Conservation (phyloP, 2,888 invertebrate genomes). For the Pachycephus smyrnensis region DNA sequence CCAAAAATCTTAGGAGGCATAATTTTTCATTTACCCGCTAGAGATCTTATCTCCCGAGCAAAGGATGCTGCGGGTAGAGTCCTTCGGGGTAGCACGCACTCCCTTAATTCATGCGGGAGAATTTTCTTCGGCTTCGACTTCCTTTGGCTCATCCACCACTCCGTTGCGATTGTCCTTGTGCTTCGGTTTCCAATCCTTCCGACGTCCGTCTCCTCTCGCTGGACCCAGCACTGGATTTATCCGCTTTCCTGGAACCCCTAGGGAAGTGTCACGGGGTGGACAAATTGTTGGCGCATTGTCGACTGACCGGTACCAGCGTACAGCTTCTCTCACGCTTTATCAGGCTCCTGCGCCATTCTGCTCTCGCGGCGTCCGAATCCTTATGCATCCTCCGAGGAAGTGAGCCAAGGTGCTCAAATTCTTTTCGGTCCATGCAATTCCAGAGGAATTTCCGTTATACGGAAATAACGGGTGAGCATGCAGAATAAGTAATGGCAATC, state of each 20-base stretch:
- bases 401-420: not conserved
- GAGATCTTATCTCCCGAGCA: constrained; percentile 42
- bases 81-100: constrained; percentile 6
- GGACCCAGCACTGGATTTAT: not conserved
- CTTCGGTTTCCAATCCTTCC: not conserved
- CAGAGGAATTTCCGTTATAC: constrained; percentile 1
- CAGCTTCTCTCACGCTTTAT: constrained; percentile 13
- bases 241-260: not conserved
- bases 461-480: not conserved
- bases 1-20: constrained; percentile 47
- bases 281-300: constrained; percentile 53
- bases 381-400: constrained; percentile 7
- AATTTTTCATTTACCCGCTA: constrained; percentile 50
- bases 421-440: constrained; percentile 10
- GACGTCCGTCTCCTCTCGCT: not conserved
- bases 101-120: not conserved
- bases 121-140: not conserved
- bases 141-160: not conserved
- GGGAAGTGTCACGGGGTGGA: constrained; percentile 34
- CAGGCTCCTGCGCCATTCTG: not conserved
- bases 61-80: constrained; percentile 1
- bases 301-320: constrained; percentile 42
- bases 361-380: not conserved
- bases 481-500: not conserved
- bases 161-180: not conserved